Evolutionary conservation across 2,113 vertebrate genomes (phyloP), one percentile per base, ranked within the genome.

Genomic region (Chaetodon trifascialis): DNA sequence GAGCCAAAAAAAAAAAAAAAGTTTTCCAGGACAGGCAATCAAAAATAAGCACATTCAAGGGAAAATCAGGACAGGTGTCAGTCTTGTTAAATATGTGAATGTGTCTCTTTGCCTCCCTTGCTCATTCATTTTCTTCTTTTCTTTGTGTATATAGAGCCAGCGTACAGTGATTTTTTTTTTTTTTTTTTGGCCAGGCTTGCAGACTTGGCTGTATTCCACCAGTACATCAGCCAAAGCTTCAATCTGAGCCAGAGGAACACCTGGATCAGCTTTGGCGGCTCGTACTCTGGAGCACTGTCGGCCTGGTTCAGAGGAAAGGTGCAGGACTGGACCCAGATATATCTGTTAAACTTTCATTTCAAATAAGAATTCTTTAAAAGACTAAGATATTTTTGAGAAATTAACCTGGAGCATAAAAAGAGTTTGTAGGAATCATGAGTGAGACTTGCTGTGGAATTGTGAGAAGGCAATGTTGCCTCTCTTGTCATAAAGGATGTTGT

Each of bases 221-320:
- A 85, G 11, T 90, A 93, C 58, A 91, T 97, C 75, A 91, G 91
- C 17, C 78, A 92, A 40, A 93, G 83, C 59, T 96, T 95, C 87
- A 91, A 78, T n/a, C 85, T 97, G 72, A 95, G 88, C 10, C 19
- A 63, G 58, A 91, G 85, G 51, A 96, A 96, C 89, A 94, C 93
- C 58, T 97, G 97, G 97, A 94, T 97, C 91, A 95, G 96, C 89
- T 97, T 97, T 0, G 97, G 97, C 64, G 97, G 97, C 65, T 97
- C 97, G 11, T 97, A 97, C 16, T 92, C 96, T 0, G 97, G 97
- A 47, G 93, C 96, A 3, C 91, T 97, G 64, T 96, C 97, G 0
- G 96, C 96, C 65, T 97, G 97, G 97, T 91, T 97, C 67, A 92
- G 96, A 77, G 93, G 96, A 65, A 97, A 97, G 96, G 96, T 97